phyloP scores from a whole-genome alignment of 2,888 invertebrate genomes.

The Papilio demoleus region DNA sequence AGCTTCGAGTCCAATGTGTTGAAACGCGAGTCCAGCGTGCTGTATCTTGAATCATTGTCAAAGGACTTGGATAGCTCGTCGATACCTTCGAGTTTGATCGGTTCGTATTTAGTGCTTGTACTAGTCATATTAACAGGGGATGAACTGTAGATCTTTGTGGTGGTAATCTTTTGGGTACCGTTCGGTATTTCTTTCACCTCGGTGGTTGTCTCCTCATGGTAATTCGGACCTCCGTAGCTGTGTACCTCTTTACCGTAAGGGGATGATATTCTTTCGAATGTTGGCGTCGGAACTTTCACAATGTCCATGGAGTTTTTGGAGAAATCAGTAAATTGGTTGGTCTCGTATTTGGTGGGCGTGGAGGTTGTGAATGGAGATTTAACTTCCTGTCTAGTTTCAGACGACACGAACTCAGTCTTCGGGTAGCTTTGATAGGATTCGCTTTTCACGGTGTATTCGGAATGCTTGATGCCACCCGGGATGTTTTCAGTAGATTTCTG shows the following conservation, averaged over 20 bases:
- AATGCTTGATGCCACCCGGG: constrained; percentile 74
- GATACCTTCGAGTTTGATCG: constrained; percentile 76
- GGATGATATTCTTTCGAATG: constrained; percentile 72
- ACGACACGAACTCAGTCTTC: constrained; percentile 67
- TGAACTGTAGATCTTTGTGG: constrained; percentile 83
- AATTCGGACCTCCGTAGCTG: constrained; percentile 75
- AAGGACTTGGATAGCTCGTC: constrained; percentile 80
- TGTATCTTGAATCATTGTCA: constrained; percentile 79
- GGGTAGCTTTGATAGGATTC: constrained; percentile 75
- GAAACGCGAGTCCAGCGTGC: constrained; percentile 76
- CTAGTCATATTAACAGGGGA: constrained; percentile 80
- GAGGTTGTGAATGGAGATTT: constrained; percentile 73
- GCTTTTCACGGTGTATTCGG: constrained; percentile 70
- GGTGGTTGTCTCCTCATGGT: constrained; percentile 77
- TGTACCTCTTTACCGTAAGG: constrained; percentile 74
- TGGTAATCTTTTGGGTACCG: constrained; percentile 82
- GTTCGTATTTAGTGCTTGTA: constrained; percentile 78
- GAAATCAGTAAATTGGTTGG: constrained; percentile 52
- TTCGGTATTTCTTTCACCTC: constrained; percentile 83
- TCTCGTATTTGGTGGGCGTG: constrained; percentile 69
- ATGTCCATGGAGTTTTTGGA: constrained; percentile 61
- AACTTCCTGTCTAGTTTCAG: constrained; percentile 66
- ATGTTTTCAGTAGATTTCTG: constrained; percentile 75
- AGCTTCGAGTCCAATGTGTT: constrained; percentile 76
- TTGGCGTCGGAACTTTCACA: constrained; percentile 72